Evolutionary conservation across 2,888 invertebrate species (phyloP).

Genomic region (Caenorhabditis auriculariae): DNA sequence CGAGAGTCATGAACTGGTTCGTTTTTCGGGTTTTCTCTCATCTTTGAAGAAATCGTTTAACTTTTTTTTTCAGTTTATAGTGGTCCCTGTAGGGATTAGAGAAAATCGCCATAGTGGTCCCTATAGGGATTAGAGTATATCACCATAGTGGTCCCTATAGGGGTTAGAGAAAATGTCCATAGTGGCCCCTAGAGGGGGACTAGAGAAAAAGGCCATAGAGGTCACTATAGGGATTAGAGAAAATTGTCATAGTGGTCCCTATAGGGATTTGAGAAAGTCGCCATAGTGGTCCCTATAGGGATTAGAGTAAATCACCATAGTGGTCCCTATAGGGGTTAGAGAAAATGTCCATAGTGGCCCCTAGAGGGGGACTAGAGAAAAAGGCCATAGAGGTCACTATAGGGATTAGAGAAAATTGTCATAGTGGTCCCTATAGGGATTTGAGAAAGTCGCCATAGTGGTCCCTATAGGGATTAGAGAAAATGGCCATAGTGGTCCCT

Average conservation of each 20-base stretch:
- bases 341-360: not conserved
- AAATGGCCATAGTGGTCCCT: no score
- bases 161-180: not conserved
- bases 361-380: not conserved
- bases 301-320: no score
- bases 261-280: no score
- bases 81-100: not conserved
- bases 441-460: not conserved
- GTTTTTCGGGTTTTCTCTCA: no score
- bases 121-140: not conserved
- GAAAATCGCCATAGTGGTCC: not conserved
- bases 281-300: no score
- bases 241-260: no score
- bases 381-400: constrained; percentile 2
- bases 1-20: constrained; percentile 66
- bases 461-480: not conserved
- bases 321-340: not conserved
- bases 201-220: not conserved
- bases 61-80: not conserved
- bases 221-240: no score
- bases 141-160: no score
- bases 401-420: not conserved
- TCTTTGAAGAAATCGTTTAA: not conserved
- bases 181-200: not conserved
- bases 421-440: not conserved